phyloP scores from a whole-genome alignment of 2,888 invertebrate genomes.

The Liopterus haemorrhoidalis region DNA sequence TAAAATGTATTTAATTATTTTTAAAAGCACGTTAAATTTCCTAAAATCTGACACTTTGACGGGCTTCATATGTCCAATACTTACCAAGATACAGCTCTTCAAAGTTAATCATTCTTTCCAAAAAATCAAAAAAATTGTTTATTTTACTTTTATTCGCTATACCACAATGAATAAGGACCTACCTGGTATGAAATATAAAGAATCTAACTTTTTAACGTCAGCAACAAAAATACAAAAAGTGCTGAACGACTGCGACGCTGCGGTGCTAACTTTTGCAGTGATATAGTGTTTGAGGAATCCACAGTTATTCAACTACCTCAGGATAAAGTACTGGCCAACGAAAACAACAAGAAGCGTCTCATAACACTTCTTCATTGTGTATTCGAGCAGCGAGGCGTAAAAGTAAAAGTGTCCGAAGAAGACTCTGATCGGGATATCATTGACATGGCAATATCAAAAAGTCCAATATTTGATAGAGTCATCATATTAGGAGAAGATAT shows the following conservation, averaged over 20 bases:
- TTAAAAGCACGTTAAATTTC: too few relatives aligned
- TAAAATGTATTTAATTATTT: too few relatives aligned
- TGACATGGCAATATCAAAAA: background rate
- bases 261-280: slow-evolving; percentile 1
- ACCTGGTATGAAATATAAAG: too few relatives aligned
- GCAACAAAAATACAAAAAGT: background rate
- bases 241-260: background rate
- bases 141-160: too few relatives aligned
- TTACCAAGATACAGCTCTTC: too few relatives aligned
- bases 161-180: too few relatives aligned
- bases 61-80: too few relatives aligned
- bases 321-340: slow-evolving; percentile 3
- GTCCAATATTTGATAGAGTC: background rate
- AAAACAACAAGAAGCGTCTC: slow-evolving; percentile 4
- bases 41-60: too few relatives aligned
- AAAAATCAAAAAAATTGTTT: too few relatives aligned
- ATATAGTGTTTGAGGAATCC: slow-evolving; percentile 2
- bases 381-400: slow-evolving; percentile 1
- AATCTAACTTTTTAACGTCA: too few relatives aligned
- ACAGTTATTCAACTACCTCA: slow-evolving; percentile 1
- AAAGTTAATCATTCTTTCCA: too few relatives aligned
- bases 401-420: slow-evolving; percentile 4
- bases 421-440: slow-evolving; percentile 5
- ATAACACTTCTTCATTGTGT: slow-evolving; percentile 1
- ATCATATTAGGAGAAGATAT: background rate